Percentiles rank a stretch among this genome's conserved stretches.
Conservation (phyloP, 1,140 invertebrate species). For the Drosophila subpulchrella region DNA sequence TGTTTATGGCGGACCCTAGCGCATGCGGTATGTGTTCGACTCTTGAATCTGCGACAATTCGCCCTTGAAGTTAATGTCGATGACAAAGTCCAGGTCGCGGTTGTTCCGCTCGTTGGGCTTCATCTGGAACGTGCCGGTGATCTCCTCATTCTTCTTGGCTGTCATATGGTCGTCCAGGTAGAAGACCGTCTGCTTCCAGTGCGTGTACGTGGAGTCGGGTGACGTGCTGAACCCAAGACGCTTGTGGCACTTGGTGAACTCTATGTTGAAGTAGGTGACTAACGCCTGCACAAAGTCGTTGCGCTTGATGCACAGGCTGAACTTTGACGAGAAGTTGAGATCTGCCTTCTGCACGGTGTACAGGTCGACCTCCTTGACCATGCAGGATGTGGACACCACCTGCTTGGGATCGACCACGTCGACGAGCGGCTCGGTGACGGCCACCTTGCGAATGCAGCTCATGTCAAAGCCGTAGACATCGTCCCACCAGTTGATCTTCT, state of each 20-base stretch:
- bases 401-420: slow-evolving; percentile 99
- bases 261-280: slow-evolving; percentile 99
- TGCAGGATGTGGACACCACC: slow-evolving; percentile 95
- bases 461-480: slow-evolving; percentile 99
- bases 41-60: slow-evolving; percentile 96
- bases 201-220: slow-evolving; percentile 98
- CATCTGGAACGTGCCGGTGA: slow-evolving; percentile 96
- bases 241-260: slow-evolving; percentile 99
- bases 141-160: slow-evolving; percentile 97
- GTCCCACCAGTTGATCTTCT: slow-evolving; percentile 99
- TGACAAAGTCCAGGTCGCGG: slow-evolving; percentile 97
- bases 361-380: slow-evolving; percentile 98
- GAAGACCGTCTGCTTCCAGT: slow-evolving; percentile 99
- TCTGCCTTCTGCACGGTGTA: slow-evolving; percentile 98
- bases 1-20: slow-evolving; percentile 86
- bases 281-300: slow-evolving; percentile 99
- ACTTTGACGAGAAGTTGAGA: slow-evolving; percentile 95
- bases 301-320: slow-evolving; percentile 92
- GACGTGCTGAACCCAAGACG: slow-evolving; percentile 99
- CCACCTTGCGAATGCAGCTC: slow-evolving; percentile 98
- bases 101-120: slow-evolving; percentile 98
- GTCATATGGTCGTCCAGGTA: slow-evolving; percentile 98
- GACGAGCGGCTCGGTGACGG: slow-evolving; percentile 98
- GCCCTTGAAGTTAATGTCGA: slow-evolving; percentile 97
- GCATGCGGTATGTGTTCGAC: slow-evolving; percentile 98